Conservation (phyloP, 2,797 vertebrate genomes). For the Sus cebifrons region DNA sequence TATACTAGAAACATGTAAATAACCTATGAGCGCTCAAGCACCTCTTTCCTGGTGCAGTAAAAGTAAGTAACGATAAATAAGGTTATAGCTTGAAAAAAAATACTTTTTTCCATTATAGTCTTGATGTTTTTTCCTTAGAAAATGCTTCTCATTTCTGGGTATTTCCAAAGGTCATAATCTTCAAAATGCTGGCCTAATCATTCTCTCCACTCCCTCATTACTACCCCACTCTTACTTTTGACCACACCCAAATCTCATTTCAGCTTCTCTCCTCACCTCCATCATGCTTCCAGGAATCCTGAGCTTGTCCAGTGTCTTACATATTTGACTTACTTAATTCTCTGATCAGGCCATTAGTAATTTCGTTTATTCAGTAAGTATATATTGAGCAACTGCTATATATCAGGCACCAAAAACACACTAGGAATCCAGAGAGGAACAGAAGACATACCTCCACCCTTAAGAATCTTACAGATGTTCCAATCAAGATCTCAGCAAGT, state of each 20-base stretch:
- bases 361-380: background rate
- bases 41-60: background rate
- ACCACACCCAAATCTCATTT: background rate
- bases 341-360: background rate
- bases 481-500: background rate
- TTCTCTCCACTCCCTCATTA: background rate
- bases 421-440: background rate
- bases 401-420: background rate
- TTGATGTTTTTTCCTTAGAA: background rate
- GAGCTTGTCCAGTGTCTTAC: background rate
- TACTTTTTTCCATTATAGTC: background rate
- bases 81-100: background rate
- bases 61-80: background rate
- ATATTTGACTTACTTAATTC: conserved; percentile 9
- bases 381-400: background rate
- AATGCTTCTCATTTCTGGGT: background rate
- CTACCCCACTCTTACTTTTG: background rate
- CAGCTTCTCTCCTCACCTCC: background rate
- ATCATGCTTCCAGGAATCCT: background rate
- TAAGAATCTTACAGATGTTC: background rate
- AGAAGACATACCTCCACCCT: background rate
- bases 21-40: background rate
- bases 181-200: background rate
- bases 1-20: background rate
- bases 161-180: background rate